Percentiles rank a stretch among this genome's conserved stretches.
Evolutionary conservation across 1,140 invertebrate species (phyloP).

Genomic region (Rhyacophila brunnea): DNA sequence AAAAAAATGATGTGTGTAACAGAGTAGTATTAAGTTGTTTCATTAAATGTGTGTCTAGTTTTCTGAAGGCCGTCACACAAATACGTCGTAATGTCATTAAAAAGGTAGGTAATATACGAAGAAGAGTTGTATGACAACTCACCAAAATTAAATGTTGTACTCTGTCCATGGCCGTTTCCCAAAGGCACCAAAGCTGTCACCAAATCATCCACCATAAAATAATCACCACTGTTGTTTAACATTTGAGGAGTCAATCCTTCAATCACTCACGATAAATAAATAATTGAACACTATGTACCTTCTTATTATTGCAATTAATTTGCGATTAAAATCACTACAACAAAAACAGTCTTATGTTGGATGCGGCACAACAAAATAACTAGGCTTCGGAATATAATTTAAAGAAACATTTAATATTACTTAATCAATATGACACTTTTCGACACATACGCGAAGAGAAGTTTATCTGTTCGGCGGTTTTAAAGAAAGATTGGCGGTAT

Average conservation of each 20-base stretch:
- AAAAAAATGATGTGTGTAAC: not conserved
- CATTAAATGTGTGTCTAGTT: not conserved
- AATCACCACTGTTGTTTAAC: constrained; percentile 50
- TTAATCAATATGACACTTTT: constrained; percentile 1
- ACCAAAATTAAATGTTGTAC: constrained; percentile 52
- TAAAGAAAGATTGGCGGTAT: not conserved
- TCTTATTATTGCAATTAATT: too few species aligned
- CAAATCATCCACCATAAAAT: constrained; percentile 57
- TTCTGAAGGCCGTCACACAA: constrained; percentile 11
- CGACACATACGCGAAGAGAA: not conserved
- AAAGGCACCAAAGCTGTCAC: constrained; percentile 54
- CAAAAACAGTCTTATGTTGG: too few species aligned
- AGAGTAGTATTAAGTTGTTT: not conserved
- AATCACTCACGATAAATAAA: constrained; percentile 4
- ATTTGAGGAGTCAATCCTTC: constrained; percentile 39
- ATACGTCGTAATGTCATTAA: not conserved
- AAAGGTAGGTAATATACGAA: constrained; percentile 42
- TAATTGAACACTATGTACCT: too few species aligned
- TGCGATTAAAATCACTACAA: too few species aligned
- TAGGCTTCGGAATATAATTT: not conserved
- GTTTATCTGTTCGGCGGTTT: not conserved
- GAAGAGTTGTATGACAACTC: constrained; percentile 50
- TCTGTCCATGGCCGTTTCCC: constrained; percentile 54
- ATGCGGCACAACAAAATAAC: too few species aligned
- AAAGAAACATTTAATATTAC: not conserved